phyloP scores from a whole-genome alignment of 2,797 vertebrate genomes.

The Telmatherina bonti region DNA sequence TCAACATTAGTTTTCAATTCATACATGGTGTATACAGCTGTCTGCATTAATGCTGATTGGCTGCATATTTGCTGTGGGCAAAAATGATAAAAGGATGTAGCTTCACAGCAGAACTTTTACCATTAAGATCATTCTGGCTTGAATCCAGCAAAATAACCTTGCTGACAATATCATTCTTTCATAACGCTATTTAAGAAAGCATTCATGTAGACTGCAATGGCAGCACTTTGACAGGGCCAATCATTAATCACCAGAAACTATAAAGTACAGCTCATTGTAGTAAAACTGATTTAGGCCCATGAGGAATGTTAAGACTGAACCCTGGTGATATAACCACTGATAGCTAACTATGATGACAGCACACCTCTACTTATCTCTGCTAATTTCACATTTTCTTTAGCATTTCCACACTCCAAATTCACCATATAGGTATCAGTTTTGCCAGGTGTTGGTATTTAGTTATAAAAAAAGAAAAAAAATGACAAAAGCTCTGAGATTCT shows the following conservation, averaged over 20 bases:
- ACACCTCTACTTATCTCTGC: not conserved
- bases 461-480: not conserved
- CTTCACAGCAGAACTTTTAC: not conserved
- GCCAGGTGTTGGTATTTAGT: not conserved
- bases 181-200: not conserved
- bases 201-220: not conserved
- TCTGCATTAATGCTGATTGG: not conserved
- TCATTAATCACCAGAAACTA: slow-evolving; percentile 4
- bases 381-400: slow-evolving; percentile 8
- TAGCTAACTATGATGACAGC: not conserved
- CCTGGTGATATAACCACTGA: slow-evolving; percentile 2
- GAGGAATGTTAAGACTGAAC: not conserved
- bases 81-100: not conserved
- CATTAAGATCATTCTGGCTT: slow-evolving; percentile 8
- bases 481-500: not conserved
- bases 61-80: not conserved
- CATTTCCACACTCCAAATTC: not conserved
- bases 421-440: not conserved
- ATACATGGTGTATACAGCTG: not conserved
- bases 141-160: not conserved
- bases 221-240: not conserved
- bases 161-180: slow-evolving; percentile 8
- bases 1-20: not conserved
- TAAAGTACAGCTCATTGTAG: not conserved
- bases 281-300: not conserved